Evolutionary conservation across 2,888 invertebrate genomes (phyloP).

Genomic region (Aethes cnicana): DNA sequence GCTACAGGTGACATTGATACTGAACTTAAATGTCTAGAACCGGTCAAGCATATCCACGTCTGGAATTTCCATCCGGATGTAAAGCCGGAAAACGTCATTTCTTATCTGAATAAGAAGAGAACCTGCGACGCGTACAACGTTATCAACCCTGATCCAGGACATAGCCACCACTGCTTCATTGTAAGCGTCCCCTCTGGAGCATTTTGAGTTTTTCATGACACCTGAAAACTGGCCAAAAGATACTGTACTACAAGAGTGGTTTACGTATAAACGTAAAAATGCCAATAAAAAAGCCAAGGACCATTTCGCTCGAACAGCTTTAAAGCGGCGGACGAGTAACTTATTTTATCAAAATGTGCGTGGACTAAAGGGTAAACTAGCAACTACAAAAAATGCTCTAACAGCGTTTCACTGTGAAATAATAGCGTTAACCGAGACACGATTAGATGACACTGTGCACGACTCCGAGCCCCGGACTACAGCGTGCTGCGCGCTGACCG

Average conservation of each 20-base stretch:
- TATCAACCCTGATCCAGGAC: neutral
- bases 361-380: slow-evolving; percentile 14
- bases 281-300: neutral
- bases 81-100: neutral
- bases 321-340: neutral
- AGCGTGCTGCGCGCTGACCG: neutral
- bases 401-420: neutral
- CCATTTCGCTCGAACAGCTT: neutral
- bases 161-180: neutral
- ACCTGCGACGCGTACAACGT: neutral
- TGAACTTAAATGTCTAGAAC: neutral
- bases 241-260: neutral
- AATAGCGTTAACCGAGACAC: neutral
- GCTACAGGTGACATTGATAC: neutral
- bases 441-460: neutral
- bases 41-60: neutral
- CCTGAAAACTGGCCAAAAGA: slow-evolving; percentile 4
- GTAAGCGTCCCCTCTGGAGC: neutral
- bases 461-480: neutral
- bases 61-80: neutral
- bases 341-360: slow-evolving; percentile 20
- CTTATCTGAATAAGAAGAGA: neutral
- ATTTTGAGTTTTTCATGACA: neutral
- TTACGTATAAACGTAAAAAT: neutral
- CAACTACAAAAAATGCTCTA: neutral